A percentile compares a stretch with the other conserved stretches of the same genome.
These are phyloP conservation scores for Notocelia uddmanniana DNA, from an alignment of 2,888 invertebrate genomes.

Conservation along the genomic window DNA sequence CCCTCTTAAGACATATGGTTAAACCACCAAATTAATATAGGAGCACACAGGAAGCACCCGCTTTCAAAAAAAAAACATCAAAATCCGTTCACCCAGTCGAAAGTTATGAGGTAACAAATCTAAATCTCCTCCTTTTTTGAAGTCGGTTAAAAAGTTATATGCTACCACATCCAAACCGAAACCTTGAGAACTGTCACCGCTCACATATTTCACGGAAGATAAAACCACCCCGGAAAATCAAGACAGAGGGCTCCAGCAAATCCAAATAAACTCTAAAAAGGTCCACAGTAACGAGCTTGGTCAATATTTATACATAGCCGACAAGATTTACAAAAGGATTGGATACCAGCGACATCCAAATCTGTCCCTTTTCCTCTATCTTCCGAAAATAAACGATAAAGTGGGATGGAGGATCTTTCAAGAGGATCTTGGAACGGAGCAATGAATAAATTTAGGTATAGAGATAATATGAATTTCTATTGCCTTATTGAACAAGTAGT, in stretches of 20 bases:
- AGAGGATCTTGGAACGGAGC: conserved; percentile 16
- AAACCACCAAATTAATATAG: too few relatives aligned
- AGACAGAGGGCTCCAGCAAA: conserved; percentile 37
- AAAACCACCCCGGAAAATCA: conserved; percentile 33
- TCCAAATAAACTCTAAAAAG: conserved; percentile 37
- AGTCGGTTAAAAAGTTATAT: too few relatives aligned
- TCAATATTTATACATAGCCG: conserved; percentile 40
- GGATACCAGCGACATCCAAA: conserved; percentile 29
- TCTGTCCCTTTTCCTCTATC: conserved; percentile 12
- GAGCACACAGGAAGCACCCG: too few relatives aligned
- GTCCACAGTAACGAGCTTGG: conserved; percentile 30
- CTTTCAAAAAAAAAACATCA: too few relatives aligned
- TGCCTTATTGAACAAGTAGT: conserved; percentile 28
- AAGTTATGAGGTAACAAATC: too few relatives aligned
- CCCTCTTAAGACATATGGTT: too few relatives aligned
- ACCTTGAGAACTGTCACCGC: not conserved
- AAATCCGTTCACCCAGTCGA: too few relatives aligned
- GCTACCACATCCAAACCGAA: not conserved
- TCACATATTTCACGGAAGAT: conserved; percentile 29
- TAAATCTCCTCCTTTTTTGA: too few relatives aligned
- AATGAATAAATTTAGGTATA: conserved; percentile 43
- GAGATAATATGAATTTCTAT: conserved; percentile 43
- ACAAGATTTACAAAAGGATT: conserved; percentile 38
- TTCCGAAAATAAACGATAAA: not conserved
- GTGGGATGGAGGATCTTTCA: not conserved